phyloP scores from a whole-genome alignment of 2,113 vertebrate species.

The Paralichthys olivaceus region DNA sequence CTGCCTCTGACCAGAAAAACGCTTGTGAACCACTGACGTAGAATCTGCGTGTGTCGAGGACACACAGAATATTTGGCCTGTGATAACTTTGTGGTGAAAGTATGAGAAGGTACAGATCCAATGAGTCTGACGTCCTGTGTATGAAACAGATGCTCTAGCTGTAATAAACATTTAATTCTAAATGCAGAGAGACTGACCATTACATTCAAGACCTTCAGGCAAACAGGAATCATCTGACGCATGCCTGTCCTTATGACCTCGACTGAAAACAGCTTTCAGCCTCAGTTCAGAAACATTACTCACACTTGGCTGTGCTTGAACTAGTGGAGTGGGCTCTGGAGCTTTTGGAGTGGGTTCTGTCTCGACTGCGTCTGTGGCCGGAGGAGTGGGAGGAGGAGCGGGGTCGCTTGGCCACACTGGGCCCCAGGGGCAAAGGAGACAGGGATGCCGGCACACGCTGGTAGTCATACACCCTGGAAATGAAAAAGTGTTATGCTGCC shows the following conservation, averaged over 20 bases:
- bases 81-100: not conserved
- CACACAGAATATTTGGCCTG: constrained; percentile 1
- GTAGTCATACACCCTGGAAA: constrained; percentile 82
- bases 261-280: not conserved
- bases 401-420: constrained; percentile 78
- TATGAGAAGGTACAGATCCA: not conserved
- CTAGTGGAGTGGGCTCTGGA: constrained; percentile 78
- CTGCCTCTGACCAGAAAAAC: not conserved
- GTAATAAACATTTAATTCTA: no score
- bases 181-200: not conserved
- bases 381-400: constrained; percentile 80
- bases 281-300: constrained; percentile 35
- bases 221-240: not conserved
- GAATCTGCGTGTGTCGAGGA: not conserved
- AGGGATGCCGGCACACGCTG: constrained; percentile 82
- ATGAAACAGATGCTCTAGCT: not conserved
- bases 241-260: not conserved
- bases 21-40: not conserved
- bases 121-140: not conserved
- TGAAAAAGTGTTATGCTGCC: constrained; percentile 6
- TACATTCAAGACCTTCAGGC: not conserved
- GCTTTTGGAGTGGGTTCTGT: constrained; percentile 80
- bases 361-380: constrained; percentile 80
- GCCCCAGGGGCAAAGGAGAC: constrained; percentile 75
- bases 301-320: constrained; percentile 81